Base-by-base conservation (phyloP, 2,113 vertebrate genomes). In the Thymallus thymallus region DNA sequence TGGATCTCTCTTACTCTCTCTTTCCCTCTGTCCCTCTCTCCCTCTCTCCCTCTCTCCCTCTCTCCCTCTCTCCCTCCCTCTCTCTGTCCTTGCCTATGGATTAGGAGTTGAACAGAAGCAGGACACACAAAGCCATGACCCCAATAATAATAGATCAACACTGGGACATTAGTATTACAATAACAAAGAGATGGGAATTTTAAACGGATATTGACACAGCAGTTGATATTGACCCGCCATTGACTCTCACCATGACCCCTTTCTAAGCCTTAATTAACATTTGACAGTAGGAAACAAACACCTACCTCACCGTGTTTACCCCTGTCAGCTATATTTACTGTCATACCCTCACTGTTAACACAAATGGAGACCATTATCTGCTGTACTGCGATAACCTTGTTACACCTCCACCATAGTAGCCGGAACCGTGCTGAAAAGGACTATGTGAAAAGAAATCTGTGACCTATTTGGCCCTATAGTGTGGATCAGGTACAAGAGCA, bases 11-110 rank as follows among this genome's bases (percentile, higher is more conserved):
- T n/a, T n/a, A n/a, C 64, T 20, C n/a, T 9, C 72, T 68, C 67
- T 22, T 24, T 14, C 22, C n/a, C 74, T 82, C 77, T 0, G 3
- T 16, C 24, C 3, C 55, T 84, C 68, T 24, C 20, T 4, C 65
- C 7, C n/a, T 45, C 18, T 5, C 1, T 20, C 30, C 1, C 30
- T 66, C 63, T 6, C 63, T 18, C 18, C 13, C 71, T 67, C 67
- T 29, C 35, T 13, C 22, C 23, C 79, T 82, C 76, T 4, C 12
- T 62, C 60, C 22, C 51, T 84, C 64, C 55, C 30, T 24, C 61
- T 1, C 61, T 29, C 24, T 5, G 10, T 24, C 23, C 24, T 22
- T 60, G 6, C 18, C 13, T 56, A 22, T 23, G 56, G 7, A 22
- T 60, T 7, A 60, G 20, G 56, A 20, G 18, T 60, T 60, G 56